Evolutionary conservation across 2,113 vertebrate species (phyloP).

Genomic region (Fregata magnificens): DNA sequence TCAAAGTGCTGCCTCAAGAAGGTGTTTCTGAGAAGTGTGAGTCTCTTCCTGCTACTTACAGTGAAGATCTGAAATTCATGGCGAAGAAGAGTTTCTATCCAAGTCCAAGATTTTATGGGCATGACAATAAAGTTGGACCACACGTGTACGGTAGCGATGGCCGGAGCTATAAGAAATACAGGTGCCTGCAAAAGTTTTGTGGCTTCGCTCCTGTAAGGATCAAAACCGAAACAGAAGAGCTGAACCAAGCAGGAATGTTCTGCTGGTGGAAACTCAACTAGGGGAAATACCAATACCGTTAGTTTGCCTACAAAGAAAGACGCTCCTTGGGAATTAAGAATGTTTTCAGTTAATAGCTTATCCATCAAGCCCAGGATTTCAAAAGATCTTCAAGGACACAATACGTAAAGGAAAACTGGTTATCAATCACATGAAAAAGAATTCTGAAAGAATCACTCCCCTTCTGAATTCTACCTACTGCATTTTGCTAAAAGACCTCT

Average conservation of each 20-base stretch:
- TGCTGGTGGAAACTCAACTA: not conserved
- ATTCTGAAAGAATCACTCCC: not conserved
- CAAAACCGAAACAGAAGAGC: not conserved
- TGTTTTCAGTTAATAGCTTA: not conserved
- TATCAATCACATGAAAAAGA: not conserved
- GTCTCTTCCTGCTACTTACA: not conserved
- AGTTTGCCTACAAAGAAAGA: not conserved
- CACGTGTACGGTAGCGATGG: rapidly evolving
- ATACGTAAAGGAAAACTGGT: not conserved
- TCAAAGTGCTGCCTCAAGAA: not conserved
- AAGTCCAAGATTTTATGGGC: not conserved
- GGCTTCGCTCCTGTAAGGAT: not conserved
- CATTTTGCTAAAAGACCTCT: not conserved
- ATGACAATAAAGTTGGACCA: not conserved
- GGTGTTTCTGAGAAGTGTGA: rapidly evolving
- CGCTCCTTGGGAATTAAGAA: not conserved
- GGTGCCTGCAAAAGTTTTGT: not conserved
- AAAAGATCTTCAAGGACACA: not conserved
- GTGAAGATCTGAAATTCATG: not conserved
- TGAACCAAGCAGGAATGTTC: not conserved
- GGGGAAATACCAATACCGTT: rapidly evolving
- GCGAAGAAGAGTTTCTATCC: not conserved
- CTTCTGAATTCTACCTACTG: not conserved
- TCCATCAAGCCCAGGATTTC: not conserved
- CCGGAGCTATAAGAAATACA: not conserved